These are phyloP conservation scores for Butorides virescens DNA, from an alignment of 2,113 vertebrate species.

Conservation along the genomic window DNA sequence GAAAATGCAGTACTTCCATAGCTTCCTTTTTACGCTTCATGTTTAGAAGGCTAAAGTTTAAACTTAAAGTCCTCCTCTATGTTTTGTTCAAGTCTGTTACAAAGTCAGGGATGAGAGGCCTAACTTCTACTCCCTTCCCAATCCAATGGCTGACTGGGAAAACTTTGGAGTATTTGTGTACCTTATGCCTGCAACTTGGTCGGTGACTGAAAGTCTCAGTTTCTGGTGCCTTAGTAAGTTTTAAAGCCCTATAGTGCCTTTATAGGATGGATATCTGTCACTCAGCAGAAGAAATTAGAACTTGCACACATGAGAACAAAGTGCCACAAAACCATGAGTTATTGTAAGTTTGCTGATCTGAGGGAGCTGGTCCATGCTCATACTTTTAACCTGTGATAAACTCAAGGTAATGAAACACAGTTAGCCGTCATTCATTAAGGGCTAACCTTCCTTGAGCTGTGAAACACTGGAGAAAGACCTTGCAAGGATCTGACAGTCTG, in stretches of 20 bases:
- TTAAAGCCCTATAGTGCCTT: neutral
- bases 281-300: neutral
- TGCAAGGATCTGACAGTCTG: neutral
- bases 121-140: neutral
- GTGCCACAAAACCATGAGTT: neutral
- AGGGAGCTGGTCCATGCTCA: neutral
- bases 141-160: neutral
- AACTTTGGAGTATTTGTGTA: neutral
- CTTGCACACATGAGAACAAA: neutral
- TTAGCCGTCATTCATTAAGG: neutral
- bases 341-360: neutral
- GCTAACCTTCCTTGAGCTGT: neutral
- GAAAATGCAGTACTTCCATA: neutral
- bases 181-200: neutral
- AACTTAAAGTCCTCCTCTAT: no score
- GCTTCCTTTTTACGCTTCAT: neutral
- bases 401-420: neutral
- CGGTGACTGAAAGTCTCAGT: neutral
- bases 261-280: neutral
- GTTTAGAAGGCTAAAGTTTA: neutral
- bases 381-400: neutral
- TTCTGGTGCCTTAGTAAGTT: neutral
- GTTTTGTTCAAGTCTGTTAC: neutral
- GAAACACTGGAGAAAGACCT: neutral
- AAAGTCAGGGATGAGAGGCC: neutral